Base-by-base conservation (phyloP, 2,888 invertebrate genomes). In the Lasioglossum leucozonium region DNA sequence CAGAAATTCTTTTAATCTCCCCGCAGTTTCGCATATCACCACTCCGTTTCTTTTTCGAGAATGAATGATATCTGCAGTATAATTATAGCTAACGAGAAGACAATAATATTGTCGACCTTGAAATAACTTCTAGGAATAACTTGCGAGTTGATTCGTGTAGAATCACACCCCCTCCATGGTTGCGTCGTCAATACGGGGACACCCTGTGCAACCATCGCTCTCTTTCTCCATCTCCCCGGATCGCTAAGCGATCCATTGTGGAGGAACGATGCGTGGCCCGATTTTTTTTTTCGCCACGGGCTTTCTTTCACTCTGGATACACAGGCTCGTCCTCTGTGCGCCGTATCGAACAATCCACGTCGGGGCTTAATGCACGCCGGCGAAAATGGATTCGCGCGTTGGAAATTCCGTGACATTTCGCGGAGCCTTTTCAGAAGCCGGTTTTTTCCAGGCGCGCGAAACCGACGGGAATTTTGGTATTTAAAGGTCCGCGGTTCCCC, bases 221-320 rank as follows among this genome's bases (percentile, higher is more conserved):
- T 34, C 37, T 67, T 34, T 3, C 67, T 11, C 34, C 34, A 18
- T 37, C 22, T 37, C 37, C 4, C 3, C 62, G 18, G 67, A 67
- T 37, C 89, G 90, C 89, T 94, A 93, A 93, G 91, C 93, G 93
- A 93, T 92, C 93, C 90, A 93, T 94, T 94, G 93, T 93, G 87
- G 89, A 87, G 85, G 87, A 80, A 84, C 85, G 40, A 67, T 82
- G 87, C 81, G 81, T 77, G 81, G 73, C 74, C 69, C 84, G 87
- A 80, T 88, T 91, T 89, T 92, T 88, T 88, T 88, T 55, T 34
- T n/a, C n/a, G n/a, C 47, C 55, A 44, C 47, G 34, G 44, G 47
- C 47, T 72, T 82, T 81, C 77, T 85, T 85, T 71, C 77, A 73
- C 81, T 83, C 44, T 51, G 74, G 58, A 62, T 79, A 37, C 34